These are phyloP conservation scores for Steinernema hermaphroditum DNA, from an alignment of 2,888 invertebrate species.

Conservation along the genomic window DNA sequence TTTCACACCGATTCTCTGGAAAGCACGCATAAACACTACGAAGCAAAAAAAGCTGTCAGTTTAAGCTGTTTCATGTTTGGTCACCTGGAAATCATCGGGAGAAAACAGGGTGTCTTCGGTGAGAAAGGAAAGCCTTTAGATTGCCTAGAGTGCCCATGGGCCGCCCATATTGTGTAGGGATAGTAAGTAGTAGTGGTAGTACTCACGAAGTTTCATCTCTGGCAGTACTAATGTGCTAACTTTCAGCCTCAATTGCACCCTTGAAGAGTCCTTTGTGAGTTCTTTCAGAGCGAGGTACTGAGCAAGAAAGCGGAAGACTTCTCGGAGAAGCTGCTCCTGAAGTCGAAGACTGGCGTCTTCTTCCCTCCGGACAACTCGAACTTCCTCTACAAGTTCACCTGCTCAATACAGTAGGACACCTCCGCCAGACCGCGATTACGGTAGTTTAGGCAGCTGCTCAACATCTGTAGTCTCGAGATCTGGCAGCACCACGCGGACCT, in stretches of 20 bases:
- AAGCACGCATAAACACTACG: too few relatives aligned
- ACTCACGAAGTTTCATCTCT: too few relatives aligned
- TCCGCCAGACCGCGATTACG: neutral
- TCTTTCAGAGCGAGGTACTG: conserved; percentile 14
- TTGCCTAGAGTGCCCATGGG: too few relatives aligned
- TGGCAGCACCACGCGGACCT: conserved; percentile 23
- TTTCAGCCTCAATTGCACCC: neutral
- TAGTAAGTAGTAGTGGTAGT: too few relatives aligned
- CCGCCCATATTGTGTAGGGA: too few relatives aligned
- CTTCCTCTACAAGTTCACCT: conserved; percentile 26
- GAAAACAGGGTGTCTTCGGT: too few relatives aligned
- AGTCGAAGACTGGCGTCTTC: conserved; percentile 25
- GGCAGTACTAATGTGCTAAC: too few relatives aligned
- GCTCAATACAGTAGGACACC: conserved; percentile 3
- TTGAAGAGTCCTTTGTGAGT: neutral
- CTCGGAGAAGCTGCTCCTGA: conserved; percentile 6
- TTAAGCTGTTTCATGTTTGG: too few relatives aligned
- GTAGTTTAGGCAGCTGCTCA: conserved; percentile 1
- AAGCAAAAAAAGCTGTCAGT: too few relatives aligned
- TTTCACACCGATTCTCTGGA: too few relatives aligned
- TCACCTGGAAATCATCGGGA: too few relatives aligned
- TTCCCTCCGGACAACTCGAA: conserved; percentile 20
- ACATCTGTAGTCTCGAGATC: conserved; percentile 16
- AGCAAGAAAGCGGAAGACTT: conserved; percentile 9
- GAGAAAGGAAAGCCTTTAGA: too few relatives aligned